These are phyloP conservation scores for Meloidogyne floridensis DNA, from an alignment of 1,140 invertebrate species.

Conservation along the genomic window DNA sequence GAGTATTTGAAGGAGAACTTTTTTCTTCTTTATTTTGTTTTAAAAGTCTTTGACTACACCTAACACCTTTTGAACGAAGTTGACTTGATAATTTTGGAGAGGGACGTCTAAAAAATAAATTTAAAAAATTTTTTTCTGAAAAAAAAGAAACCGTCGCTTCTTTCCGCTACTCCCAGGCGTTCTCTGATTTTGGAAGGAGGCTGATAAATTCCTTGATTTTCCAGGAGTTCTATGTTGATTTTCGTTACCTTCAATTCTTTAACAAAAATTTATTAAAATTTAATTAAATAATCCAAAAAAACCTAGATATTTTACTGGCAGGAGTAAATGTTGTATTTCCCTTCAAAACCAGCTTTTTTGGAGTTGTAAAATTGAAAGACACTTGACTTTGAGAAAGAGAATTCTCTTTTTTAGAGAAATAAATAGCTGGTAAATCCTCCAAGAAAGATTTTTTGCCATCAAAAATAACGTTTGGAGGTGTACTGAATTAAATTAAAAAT, in stretches of 20 bases:
- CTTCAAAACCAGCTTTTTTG: background rate
- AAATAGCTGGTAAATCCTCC: background rate
- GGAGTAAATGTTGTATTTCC: background rate
- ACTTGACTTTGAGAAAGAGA: background rate
- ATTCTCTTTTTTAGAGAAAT: background rate
- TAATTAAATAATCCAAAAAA: background rate
- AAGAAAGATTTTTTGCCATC: background rate
- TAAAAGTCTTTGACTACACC: background rate
- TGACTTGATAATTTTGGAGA: slow-evolving; percentile 3
- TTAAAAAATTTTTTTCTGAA: background rate
- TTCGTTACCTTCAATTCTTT: background rate
- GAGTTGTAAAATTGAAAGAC: background rate
- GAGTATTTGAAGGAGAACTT: background rate
- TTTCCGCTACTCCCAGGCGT: background rate
- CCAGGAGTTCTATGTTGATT: background rate
- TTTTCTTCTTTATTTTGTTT: background rate
- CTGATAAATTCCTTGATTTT: slow-evolving; percentile 4
- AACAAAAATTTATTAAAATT: background rate
- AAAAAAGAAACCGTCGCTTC: background rate
- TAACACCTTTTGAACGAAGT: no score
- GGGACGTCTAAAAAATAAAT: background rate
- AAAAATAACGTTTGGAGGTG: background rate
- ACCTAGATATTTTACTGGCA: background rate
- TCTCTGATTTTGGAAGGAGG: background rate
- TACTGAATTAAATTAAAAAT: background rate